Conservation (phyloP, 37 sponge, comb jelly and placozoan species). For the Spongilla lacustris region DNA sequence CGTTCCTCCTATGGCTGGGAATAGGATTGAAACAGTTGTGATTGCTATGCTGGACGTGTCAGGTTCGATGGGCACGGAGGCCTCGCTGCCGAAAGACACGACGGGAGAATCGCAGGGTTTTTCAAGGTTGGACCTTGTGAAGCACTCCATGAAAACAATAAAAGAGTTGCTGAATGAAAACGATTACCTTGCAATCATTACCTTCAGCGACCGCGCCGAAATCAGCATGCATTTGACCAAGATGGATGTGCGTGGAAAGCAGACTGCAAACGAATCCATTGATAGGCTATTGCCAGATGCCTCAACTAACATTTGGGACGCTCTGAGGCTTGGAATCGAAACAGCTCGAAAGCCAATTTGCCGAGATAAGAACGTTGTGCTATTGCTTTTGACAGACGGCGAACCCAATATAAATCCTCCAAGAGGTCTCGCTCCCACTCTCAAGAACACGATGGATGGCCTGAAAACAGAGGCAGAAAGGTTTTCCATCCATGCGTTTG, state of each 20-base stretch:
- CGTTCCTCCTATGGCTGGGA: not conserved
- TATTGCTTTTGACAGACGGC: not conserved
- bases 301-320: not conserved
- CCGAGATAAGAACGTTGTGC: not conserved
- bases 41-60: not conserved
- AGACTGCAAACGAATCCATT: not conserved
- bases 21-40: not conserved
- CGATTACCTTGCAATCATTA: not conserved
- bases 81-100: not conserved
- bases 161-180: not conserved
- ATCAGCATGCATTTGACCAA: not conserved
- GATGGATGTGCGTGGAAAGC: not conserved
- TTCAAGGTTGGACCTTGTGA: not conserved
- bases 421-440: not conserved
- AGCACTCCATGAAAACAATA: not conserved
- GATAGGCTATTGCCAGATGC: not conserved
- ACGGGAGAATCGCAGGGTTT: not conserved
- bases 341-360: not conserved
- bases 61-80: not conserved
- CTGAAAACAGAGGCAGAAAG: not conserved
- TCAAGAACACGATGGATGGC: not conserved
- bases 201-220: not conserved
- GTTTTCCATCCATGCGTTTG: not conserved
- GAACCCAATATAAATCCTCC: not conserved
- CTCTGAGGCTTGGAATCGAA: not conserved